Evolutionary conservation across 2,888 invertebrate genomes (phyloP).

Genomic region (Acleris cristana): DNA sequence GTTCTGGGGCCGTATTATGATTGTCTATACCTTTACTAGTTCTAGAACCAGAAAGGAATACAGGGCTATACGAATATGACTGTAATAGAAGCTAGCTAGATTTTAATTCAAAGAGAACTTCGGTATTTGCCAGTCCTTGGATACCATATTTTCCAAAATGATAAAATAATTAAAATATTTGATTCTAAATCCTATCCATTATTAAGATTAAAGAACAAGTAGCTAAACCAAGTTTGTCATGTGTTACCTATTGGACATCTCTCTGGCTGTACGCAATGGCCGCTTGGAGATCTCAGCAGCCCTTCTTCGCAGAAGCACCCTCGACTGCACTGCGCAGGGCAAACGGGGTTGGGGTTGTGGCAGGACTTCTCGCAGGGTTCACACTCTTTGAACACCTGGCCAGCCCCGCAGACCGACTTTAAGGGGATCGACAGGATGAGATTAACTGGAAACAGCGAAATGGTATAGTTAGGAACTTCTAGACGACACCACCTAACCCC

Average conservation of each 20-base stretch:
- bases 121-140: too few relatives aligned
- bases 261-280: slow-evolving; percentile 54
- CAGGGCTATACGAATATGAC: too few relatives aligned
- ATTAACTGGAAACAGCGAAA: slow-evolving; percentile 32
- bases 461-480: not conserved
- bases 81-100: too few relatives aligned
- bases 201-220: too few relatives aligned
- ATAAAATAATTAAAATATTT: too few relatives aligned
- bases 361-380: slow-evolving; percentile 60
- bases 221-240: not conserved
- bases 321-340: slow-evolving; percentile 49
- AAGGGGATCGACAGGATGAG: slow-evolving; percentile 42
- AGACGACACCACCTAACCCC: too few relatives aligned
- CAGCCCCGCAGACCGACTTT: slow-evolving; percentile 52
- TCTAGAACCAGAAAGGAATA: too few relatives aligned
- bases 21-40: too few relatives aligned
- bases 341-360: slow-evolving; percentile 51
- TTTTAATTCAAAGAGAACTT: too few relatives aligned
- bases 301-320: slow-evolving; percentile 67
- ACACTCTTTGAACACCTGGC: slow-evolving; percentile 58
- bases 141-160: too few relatives aligned
- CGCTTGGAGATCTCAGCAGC: slow-evolving; percentile 54
- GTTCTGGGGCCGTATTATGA: too few relatives aligned
- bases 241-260: slow-evolving; percentile 56
- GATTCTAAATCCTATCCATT: too few relatives aligned